Evolutionary conservation across 2,797 vertebrate genomes (phyloP).

Genomic region (Onychomys torridus): DNA sequence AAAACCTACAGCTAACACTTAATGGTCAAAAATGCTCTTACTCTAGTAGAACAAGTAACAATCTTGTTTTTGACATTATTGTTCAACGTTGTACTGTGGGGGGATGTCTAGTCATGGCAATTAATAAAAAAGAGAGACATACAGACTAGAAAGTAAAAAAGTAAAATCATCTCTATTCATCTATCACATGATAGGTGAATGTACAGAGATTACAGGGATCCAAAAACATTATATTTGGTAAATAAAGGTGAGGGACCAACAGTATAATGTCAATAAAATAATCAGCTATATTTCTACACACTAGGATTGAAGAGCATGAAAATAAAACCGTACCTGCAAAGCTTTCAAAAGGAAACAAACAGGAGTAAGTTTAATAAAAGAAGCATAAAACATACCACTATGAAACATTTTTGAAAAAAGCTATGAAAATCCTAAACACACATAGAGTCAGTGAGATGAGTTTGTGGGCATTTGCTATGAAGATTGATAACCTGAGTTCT

Average conservation of each 20-base stretch:
- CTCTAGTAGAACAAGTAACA: too few species aligned
- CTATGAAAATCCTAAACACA: neutral
- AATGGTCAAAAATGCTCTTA: too few species aligned
- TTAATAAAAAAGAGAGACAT: neutral
- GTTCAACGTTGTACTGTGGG: too few species aligned
- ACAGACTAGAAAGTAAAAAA: neutral
- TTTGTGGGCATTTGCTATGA: neutral
- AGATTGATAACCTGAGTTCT: neutral
- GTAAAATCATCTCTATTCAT: neutral
- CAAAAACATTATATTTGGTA: neutral
- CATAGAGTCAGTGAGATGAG: neutral
- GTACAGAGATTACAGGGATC: neutral
- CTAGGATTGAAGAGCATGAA: neutral
- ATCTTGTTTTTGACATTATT: too few species aligned
- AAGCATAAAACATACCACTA: neutral
- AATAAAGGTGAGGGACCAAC: neutral
- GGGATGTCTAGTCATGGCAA: too few species aligned
- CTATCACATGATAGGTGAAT: neutral
- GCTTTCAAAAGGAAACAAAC: constrained; percentile 19
- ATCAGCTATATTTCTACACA: neutral
- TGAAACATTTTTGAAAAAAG: too few species aligned
- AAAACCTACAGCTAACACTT: too few species aligned
- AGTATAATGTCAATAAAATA: neutral
- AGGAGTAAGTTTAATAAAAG: constrained; percentile 33
- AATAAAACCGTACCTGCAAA: constrained; percentile 10